Evolutionary conservation across 2,888 invertebrate species (phyloP).

Genomic region (Agrenia bidenticulata): DNA sequence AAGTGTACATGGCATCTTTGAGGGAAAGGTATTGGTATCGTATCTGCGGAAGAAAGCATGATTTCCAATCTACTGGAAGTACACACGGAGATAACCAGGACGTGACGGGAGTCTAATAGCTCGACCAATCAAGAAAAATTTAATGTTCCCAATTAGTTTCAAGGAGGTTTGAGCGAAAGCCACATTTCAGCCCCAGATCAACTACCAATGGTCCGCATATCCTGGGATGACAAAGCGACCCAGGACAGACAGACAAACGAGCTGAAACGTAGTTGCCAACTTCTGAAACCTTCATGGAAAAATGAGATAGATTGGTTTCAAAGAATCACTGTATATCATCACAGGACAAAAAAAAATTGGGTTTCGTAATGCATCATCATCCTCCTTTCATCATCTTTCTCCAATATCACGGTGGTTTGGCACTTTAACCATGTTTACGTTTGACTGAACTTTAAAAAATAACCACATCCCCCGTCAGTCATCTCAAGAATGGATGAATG

Average conservation of each 20-base stretch:
- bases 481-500: background rate
- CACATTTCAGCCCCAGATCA: conserved; percentile 16
- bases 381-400: conserved; percentile 1
- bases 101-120: too few relatives aligned
- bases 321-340: background rate
- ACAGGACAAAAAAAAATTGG: background rate
- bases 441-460: conserved; percentile 9
- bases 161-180: conserved; percentile 8
- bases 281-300: background rate
- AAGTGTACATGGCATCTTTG: too few relatives aligned
- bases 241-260: conserved; percentile 4
- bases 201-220: background rate
- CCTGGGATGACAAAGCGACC: conserved; percentile 2
- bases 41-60: too few relatives aligned
- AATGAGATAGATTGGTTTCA: background rate
- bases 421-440: conserved; percentile 1
- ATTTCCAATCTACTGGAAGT: too few relatives aligned
- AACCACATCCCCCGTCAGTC: conserved; percentile 14
- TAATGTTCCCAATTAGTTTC: conserved; percentile 15
- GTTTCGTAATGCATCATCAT: background rate
- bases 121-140: background rate
- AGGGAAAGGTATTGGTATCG: too few relatives aligned
- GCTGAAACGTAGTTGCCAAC: conserved; percentile 6
- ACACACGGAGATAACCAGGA: too few relatives aligned
- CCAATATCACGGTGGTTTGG: background rate